A percentile compares a stretch with the other conserved stretches of the same genome.
Conservation (phyloP, 2,797 vertebrate genomes). For the Poeciliopsis turneri region DNA sequence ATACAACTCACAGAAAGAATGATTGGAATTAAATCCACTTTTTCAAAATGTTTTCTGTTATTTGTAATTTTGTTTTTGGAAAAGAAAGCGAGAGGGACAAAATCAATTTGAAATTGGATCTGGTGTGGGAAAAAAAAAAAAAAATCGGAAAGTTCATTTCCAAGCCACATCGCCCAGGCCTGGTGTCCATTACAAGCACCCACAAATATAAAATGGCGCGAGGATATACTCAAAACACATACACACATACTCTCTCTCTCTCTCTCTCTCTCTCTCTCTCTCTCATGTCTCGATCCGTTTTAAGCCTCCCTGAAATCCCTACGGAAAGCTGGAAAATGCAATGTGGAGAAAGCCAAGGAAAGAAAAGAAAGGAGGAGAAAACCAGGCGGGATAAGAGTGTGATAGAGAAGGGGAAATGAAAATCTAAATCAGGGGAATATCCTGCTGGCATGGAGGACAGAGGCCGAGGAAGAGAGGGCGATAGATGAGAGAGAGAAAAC, state of each 20-base stretch:
- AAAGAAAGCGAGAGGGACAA: too few relatives aligned
- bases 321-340: constrained; percentile 79
- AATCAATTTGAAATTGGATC: too few relatives aligned
- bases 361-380: constrained; percentile 78
- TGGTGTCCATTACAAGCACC: constrained; percentile 48
- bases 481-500: constrained; percentile 64
- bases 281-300: constrained; percentile 67
- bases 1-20: too few relatives aligned
- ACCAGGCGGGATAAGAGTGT: constrained; percentile 74
- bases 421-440: constrained; percentile 82
- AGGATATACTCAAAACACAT: constrained; percentile 43
- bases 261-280: background rate
- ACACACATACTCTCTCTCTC: constrained; percentile 32
- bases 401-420: constrained; percentile 79
- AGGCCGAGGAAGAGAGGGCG: constrained; percentile 65
- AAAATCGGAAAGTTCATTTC: too few relatives aligned
- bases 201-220: constrained; percentile 61
- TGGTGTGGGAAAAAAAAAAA: too few relatives aligned
- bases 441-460: constrained; percentile 78
- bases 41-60: too few relatives aligned
- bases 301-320: constrained; percentile 80
- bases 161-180: too few relatives aligned
- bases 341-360: constrained; percentile 74
- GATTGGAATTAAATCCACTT: too few relatives aligned
- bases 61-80: too few relatives aligned